Evolutionary conservation across 2,113 vertebrate genomes (phyloP).

Genomic region (Hypomesus transpacificus): DNA sequence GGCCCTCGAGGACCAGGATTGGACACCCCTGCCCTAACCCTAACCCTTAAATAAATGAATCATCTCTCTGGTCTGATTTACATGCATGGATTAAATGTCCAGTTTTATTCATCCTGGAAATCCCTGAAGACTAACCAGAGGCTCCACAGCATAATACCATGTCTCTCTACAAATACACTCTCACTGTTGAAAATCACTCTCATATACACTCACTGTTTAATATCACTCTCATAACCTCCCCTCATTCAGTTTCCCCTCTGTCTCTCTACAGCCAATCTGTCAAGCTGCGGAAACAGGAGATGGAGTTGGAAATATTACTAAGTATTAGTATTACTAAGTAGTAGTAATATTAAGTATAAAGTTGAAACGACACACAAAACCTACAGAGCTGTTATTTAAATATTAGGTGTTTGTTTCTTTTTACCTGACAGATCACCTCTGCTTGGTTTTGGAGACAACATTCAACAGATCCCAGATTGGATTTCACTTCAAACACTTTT

Average conservation of each 20-base stretch:
- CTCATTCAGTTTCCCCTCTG: slow-evolving; percentile 36
- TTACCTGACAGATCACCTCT: slow-evolving; percentile 28
- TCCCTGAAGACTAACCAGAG: slow-evolving; percentile 80
- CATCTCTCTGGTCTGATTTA: slow-evolving; percentile 89
- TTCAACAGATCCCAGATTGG: slow-evolving; percentile 28
- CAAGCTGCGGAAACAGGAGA: slow-evolving; percentile 40
- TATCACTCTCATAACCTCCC: slow-evolving; percentile 63
- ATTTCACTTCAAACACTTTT: slow-evolving; percentile 38
- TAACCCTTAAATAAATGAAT: slow-evolving; percentile 96
- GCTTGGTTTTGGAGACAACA: slow-evolving; percentile 34
- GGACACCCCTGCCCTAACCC: no score
- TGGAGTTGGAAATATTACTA: slow-evolving; percentile 27
- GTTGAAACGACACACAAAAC: slow-evolving; percentile 23
- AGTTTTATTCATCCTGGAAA: slow-evolving; percentile 85
- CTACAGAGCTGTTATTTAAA: slow-evolving; percentile 33
- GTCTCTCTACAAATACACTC: slow-evolving; percentile 50
- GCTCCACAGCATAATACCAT: slow-evolving; percentile 68
- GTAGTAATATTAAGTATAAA: no score
- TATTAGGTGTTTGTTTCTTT: slow-evolving; percentile 22
- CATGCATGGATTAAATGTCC: slow-evolving; percentile 89
- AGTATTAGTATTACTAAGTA: no score
- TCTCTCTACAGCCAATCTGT: slow-evolving; percentile 35
- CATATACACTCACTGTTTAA: slow-evolving; percentile 35
- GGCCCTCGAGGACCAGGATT: no score
- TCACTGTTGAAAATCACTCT: no score